A percentile compares a stretch with the other conserved stretches of the same genome.
phyloP scores from a whole-genome alignment of 2,888 invertebrate genomes.

The Cataglyphis altisquamis region DNA sequence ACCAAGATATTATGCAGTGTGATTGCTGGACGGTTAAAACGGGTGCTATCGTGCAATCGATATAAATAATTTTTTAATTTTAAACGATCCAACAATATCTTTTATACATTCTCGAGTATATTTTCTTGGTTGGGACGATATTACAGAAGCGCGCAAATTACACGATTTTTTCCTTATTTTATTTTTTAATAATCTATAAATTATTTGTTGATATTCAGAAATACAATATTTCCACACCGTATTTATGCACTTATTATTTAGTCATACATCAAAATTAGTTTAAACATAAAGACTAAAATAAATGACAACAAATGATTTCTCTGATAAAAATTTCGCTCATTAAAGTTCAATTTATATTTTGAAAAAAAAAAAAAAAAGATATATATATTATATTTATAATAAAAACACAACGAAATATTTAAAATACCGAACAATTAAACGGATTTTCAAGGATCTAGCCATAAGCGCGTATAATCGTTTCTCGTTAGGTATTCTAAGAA shows the following conservation, averaged over 20 bases:
- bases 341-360: not conserved
- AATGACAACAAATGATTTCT: not conserved
- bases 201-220: not conserved
- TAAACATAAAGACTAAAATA: not conserved
- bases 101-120: not conserved
- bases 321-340: not conserved
- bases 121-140: not conserved
- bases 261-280: not conserved
- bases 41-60: conserved; percentile 27
- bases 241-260: not conserved
- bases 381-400: not conserved
- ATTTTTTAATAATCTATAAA: not conserved
- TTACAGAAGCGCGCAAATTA: not conserved
- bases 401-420: not conserved
- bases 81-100: conserved; percentile 13
- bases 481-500: conserved; percentile 13
- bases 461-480: conserved; percentile 14
- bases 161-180: not conserved
- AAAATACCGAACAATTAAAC: not conserved
- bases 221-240: not conserved
- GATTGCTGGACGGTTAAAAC: conserved; percentile 40
- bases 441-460: not conserved
- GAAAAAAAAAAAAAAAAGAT: too few relatives aligned
- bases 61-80: conserved; percentile 35
- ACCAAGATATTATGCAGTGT: conserved; percentile 45